A percentile compares a stretch with the other conserved stretches of the same genome.
These are phyloP conservation scores for Cyclopterus lumpus DNA, from an alignment of 2,797 vertebrate genomes.

Conservation along the genomic window DNA sequence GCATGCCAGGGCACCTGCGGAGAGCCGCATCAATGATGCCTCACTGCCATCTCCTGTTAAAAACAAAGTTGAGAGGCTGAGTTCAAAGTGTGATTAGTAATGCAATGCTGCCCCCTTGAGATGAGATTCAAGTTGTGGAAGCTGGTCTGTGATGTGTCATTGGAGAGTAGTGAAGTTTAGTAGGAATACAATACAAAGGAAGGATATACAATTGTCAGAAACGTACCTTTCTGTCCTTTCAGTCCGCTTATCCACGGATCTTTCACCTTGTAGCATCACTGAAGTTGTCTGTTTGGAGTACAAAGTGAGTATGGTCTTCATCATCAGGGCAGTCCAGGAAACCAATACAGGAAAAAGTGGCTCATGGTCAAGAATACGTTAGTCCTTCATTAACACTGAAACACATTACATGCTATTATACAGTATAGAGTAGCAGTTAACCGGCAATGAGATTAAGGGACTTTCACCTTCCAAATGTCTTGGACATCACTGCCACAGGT, in stretches of 20 bases:
- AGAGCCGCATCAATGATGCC: slow-evolving; percentile 49
- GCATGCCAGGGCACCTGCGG: slow-evolving; percentile 61
- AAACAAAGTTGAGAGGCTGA: slow-evolving; percentile 30
- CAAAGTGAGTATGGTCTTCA: not conserved
- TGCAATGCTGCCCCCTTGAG: slow-evolving; percentile 66
- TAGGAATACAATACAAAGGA: not conserved
- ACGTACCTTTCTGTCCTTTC: not conserved
- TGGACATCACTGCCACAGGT: not conserved
- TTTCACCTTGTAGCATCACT: not conserved
- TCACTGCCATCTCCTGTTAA: slow-evolving; percentile 67
- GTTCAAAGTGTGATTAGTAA: slow-evolving; percentile 34
- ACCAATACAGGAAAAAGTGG: not conserved
- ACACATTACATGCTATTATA: not conserved
- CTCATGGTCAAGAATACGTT: not conserved
- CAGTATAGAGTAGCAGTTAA: not conserved
- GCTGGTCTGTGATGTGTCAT: not conserved
- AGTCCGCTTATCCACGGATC: not conserved
- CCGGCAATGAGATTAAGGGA: not conserved
- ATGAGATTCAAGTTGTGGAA: not conserved
- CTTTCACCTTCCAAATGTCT: not conserved
- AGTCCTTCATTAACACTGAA: not conserved
- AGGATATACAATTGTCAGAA: not conserved
- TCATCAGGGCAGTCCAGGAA: not conserved
- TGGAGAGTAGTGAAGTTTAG: not conserved
- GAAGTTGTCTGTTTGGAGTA: not conserved